Conservation (phyloP, 2,797 vertebrate species). For the Sebastiscus tertius region DNA sequence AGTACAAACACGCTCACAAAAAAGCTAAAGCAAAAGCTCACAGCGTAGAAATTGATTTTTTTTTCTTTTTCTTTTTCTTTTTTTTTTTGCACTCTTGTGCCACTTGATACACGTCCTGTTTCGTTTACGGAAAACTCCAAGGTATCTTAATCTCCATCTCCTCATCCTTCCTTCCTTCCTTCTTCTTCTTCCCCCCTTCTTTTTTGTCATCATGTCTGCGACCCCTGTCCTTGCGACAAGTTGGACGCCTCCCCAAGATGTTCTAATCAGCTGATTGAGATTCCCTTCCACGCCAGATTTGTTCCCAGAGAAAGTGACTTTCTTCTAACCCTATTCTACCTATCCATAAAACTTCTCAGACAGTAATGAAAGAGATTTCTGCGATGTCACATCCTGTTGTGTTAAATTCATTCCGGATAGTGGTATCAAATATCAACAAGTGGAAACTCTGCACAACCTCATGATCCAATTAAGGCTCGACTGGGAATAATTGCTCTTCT, state of each 20-base stretch:
- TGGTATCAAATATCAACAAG: not conserved
- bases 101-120: conserved; percentile 56
- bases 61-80: conserved; percentile 21
- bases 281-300: conserved; percentile 16
- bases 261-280: conserved; percentile 60
- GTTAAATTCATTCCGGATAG: not conserved
- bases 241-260: conserved; percentile 53
- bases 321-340: conserved; percentile 15
- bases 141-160: conserved; percentile 31
- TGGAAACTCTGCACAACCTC: not conserved
- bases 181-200: not conserved
- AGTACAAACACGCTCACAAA: not conserved
- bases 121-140: conserved; percentile 42
- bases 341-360: not conserved
- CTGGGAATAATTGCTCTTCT: conserved; percentile 1
- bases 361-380: not conserved
- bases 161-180: not conserved
- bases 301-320: not conserved
- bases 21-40: conserved; percentile 33
- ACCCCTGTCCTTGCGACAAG: conserved; percentile 45
- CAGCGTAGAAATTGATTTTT: conserved; percentile 51
- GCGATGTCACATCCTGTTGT: not conserved
- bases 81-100: conserved; percentile 30
- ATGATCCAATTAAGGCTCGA: not conserved
- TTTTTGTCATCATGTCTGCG: conserved; percentile 13